phyloP scores from a whole-genome alignment of 2,888 invertebrate genomes.

The Drosophila mercatorum region DNA sequence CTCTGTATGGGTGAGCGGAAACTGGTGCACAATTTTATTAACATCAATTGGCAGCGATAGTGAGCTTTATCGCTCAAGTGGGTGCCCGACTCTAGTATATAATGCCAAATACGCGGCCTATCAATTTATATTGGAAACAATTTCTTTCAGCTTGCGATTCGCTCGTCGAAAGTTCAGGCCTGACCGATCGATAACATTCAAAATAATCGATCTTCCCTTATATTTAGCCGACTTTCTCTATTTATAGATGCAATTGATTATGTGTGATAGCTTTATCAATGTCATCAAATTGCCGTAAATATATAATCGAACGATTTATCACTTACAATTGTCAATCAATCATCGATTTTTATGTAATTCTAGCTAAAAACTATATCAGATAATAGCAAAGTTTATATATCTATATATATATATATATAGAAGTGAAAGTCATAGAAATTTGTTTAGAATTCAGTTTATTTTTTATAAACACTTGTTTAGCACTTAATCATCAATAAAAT shows the following conservation, averaged over 20 bases:
- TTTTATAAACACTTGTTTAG: neutral
- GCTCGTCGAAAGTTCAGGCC: slow-evolving; percentile 20
- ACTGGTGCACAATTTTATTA: slow-evolving; percentile 66
- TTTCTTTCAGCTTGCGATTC: slow-evolving; percentile 22
- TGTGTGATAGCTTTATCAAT: slow-evolving; percentile 2
- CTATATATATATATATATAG: neutral
- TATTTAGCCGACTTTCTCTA: slow-evolving; percentile 25
- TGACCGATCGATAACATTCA: slow-evolving; percentile 1
- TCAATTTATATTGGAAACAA: slow-evolving; percentile 43
- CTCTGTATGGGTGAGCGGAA: slow-evolving; percentile 58
- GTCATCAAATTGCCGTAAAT: neutral
- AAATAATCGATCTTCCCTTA: slow-evolving; percentile 25
- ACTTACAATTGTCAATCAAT: slow-evolving; percentile 5
- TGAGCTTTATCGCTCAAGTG: slow-evolving; percentile 61
- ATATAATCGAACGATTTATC: slow-evolving; percentile 1
- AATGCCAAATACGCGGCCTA: slow-evolving; percentile 41
- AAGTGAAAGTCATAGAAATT: neutral
- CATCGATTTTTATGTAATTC: neutral
- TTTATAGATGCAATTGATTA: slow-evolving; percentile 29
- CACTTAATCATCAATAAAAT: neutral
- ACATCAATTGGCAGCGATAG: slow-evolving; percentile 66
- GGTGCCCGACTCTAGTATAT: slow-evolving; percentile 30
- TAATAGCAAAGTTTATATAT: neutral
- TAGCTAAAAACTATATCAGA: neutral
- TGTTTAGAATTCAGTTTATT: neutral